Evolutionary conservation across 1,140 invertebrate genomes (phyloP).

Genomic region (Ceratosolen solmsi): DNA sequence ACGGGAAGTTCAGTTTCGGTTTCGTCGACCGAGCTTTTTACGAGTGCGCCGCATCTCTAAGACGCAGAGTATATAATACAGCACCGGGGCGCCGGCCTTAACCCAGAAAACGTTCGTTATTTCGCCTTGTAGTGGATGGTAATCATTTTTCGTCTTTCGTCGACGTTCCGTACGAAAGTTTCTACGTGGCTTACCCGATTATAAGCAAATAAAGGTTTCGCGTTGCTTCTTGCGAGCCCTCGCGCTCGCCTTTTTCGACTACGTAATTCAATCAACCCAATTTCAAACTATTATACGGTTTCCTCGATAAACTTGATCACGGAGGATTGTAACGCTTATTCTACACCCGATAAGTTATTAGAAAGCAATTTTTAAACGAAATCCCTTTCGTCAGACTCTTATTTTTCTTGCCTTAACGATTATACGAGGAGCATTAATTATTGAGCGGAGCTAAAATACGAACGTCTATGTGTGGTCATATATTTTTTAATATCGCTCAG

Average conservation of each 20-base stretch:
- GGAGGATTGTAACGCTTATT: background rate
- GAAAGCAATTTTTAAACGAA: too few species aligned
- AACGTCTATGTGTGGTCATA: too few species aligned
- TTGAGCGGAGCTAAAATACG: too few species aligned
- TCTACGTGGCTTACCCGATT: background rate
- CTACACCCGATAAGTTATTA: too few species aligned
- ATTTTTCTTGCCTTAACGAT: too few species aligned
- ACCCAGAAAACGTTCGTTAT: constrained; percentile 11
- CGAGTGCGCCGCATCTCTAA: background rate
- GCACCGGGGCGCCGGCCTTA: constrained; percentile 12
- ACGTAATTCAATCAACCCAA: background rate
- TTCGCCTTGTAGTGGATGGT: background rate
- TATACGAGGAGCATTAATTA: too few species aligned
- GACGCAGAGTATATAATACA: constrained; percentile 6
- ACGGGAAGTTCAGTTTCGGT: background rate
- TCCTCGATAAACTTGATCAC: background rate
- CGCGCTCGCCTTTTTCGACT: background rate
- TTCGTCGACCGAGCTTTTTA: background rate
- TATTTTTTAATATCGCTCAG: too few species aligned
- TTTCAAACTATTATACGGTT: background rate
- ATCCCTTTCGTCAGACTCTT: too few species aligned
- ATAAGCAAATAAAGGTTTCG: background rate
- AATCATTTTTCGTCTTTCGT: background rate
- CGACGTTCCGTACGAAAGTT: background rate
- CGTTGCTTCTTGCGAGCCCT: background rate